Evolutionary conservation across 2,888 invertebrate genomes (phyloP).

Genomic region (Leucoptera coffeella): DNA sequence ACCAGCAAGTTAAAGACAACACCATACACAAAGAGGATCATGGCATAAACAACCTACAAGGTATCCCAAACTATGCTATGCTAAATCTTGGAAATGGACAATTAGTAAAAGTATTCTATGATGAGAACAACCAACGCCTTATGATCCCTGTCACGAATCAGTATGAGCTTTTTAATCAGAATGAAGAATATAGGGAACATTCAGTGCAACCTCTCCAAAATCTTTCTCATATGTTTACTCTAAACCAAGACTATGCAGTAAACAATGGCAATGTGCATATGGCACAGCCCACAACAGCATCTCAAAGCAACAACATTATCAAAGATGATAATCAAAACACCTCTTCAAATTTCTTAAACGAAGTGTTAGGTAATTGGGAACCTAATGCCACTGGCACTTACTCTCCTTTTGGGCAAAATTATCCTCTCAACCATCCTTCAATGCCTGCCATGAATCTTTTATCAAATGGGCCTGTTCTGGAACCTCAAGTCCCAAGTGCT

Average conservation of each 20-base stretch:
- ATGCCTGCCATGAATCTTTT: constrained; percentile 27
- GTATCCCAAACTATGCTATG: constrained; percentile 31
- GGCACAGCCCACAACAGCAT: constrained; percentile 12
- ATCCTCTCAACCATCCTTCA: constrained; percentile 45
- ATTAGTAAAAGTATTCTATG: constrained; percentile 33
- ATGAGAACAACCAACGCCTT: constrained; percentile 39
- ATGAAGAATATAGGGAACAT: constrained; percentile 23
- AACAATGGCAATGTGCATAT: constrained; percentile 19
- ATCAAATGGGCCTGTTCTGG: constrained; percentile 21
- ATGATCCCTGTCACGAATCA: constrained; percentile 38
- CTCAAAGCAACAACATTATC: constrained; percentile 31
- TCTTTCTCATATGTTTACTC: constrained; percentile 24
- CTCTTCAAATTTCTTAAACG: constrained; percentile 56
- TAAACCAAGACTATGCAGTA: constrained; percentile 31
- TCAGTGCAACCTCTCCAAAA: constrained; percentile 51
- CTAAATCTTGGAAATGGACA: constrained; percentile 42
- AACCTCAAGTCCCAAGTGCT: constrained; percentile 16
- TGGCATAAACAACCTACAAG: constrained; percentile 17
- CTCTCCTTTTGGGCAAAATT: constrained; percentile 64
- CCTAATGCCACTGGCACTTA: constrained; percentile 68
- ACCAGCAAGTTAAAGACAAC: constrained; percentile 19
- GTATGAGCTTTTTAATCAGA: constrained; percentile 39
- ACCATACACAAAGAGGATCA: constrained; percentile 25
- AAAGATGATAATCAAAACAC: constrained; percentile 21
- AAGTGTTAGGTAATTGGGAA: constrained; percentile 66